phyloP scores from a whole-genome alignment of 1,140 invertebrate species.

The Atta texana region DNA sequence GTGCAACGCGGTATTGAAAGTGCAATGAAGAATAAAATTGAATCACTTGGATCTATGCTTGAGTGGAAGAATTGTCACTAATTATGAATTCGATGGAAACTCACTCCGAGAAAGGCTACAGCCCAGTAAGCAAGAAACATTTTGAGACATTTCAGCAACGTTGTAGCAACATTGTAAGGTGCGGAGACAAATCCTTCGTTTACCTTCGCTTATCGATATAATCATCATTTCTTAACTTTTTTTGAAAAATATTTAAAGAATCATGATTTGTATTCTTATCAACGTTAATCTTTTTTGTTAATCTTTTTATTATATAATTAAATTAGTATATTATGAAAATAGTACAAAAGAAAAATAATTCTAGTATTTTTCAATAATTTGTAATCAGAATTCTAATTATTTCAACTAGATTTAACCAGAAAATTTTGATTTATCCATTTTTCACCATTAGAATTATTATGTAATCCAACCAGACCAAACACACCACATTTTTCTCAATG shows the following conservation, averaged over 20 bases:
- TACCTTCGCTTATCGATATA: neutral
- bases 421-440: too few relatives aligned
- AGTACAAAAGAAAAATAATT: neutral
- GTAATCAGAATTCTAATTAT: too few relatives aligned
- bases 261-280: neutral
- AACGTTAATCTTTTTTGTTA: neutral
- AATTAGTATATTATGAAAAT: neutral
- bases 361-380: neutral
- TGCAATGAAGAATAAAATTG: slow-evolving; percentile 39
- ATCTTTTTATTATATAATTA: too few relatives aligned
- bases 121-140: too few relatives aligned
- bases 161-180: too few relatives aligned
- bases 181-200: neutral
- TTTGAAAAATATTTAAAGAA: neutral
- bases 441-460: too few relatives aligned
- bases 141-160: too few relatives aligned
- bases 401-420: too few relatives aligned
- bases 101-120: neutral
- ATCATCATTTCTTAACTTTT: neutral
- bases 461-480: too few relatives aligned
- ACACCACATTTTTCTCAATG: too few relatives aligned
- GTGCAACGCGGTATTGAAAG: slow-evolving; percentile 19
- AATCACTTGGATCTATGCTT: slow-evolving; percentile 40
- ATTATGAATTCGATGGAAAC: slow-evolving; percentile 25
- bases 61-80: slow-evolving; percentile 31